A percentile compares a stretch with the other conserved stretches of the same genome.
Evolutionary conservation across 2,888 invertebrate genomes (phyloP).

Genomic region (Brassicogethes aeneus): DNA sequence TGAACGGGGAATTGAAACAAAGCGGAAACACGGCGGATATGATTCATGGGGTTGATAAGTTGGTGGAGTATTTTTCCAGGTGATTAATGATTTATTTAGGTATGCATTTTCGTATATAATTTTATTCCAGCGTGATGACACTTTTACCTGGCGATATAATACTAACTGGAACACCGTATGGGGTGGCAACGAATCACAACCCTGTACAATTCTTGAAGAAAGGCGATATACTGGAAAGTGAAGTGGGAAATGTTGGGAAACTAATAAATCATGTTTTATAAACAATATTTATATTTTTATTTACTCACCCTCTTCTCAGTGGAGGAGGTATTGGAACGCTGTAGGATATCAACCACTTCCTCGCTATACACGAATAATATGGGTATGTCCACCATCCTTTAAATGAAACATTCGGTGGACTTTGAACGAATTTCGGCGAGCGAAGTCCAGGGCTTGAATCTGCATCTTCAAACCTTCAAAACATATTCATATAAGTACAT

Average conservation of each 20-base stretch:
- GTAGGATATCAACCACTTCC: slow-evolving; percentile 79
- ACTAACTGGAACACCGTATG: slow-evolving; percentile 75
- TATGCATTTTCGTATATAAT: not conserved
- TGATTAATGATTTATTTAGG: slow-evolving; percentile 31
- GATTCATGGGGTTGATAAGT: slow-evolving; percentile 64
- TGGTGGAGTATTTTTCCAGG: slow-evolving; percentile 65
- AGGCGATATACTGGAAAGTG: slow-evolving; percentile 67
- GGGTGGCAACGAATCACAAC: slow-evolving; percentile 57
- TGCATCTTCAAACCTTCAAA: slow-evolving; percentile 53
- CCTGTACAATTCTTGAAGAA: slow-evolving; percentile 70
- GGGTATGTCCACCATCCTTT: slow-evolving; percentile 85
- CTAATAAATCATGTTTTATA: slow-evolving; percentile 48
- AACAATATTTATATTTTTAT: not conserved
- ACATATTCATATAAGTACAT: slow-evolving; percentile 3
- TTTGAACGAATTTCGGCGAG: slow-evolving; percentile 61
- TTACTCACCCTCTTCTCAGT: slow-evolving; percentile 44
- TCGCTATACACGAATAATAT: slow-evolving; percentile 73
- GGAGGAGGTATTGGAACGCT: slow-evolving; percentile 58
- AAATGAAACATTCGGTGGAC: slow-evolving; percentile 52
- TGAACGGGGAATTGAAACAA: slow-evolving; percentile 71
- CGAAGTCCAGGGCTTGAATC: slow-evolving; percentile 51
- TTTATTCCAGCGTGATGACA: slow-evolving; percentile 57
- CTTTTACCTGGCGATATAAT: slow-evolving; percentile 78
- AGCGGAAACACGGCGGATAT: slow-evolving; percentile 66
- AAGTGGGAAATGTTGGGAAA: slow-evolving; percentile 57